A percentile compares a stretch with the other conserved stretches of the same genome.
Conservation (phyloP, 2,113 vertebrate genomes). For the Solea senegalensis region DNA sequence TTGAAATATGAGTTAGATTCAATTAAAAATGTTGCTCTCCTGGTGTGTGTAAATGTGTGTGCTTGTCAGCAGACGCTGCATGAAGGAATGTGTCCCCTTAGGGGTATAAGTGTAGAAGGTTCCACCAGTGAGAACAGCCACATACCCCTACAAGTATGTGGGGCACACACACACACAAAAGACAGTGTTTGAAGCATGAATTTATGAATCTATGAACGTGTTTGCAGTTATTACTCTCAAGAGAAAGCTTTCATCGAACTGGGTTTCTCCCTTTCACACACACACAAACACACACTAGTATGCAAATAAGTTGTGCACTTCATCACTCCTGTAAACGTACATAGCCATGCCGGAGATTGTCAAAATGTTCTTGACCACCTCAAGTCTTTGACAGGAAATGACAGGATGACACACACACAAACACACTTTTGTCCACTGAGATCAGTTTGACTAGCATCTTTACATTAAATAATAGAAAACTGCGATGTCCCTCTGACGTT, state of each 20-base stretch:
- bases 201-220: background rate
- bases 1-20: conserved; percentile 26
- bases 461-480: background rate
- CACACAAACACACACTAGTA: background rate
- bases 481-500: too few relatives aligned
- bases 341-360: conserved; percentile 2
- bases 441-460: background rate
- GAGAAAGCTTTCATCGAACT: conserved; percentile 30
- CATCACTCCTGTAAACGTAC: background rate
- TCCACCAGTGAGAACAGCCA: conserved; percentile 43
- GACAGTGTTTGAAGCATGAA: conserved; percentile 19
- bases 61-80: conserved; percentile 11
- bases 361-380: conserved; percentile 20
- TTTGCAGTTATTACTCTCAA: conserved; percentile 18
- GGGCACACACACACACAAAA: conserved; percentile 45
- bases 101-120: conserved; percentile 50
- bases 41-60: conserved; percentile 30
- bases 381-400: conserved; percentile 14
- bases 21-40: conserved; percentile 34
- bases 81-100: conserved; percentile 56
- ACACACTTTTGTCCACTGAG: background rate
- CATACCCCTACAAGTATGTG: conserved; percentile 37
- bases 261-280: conserved; percentile 15
- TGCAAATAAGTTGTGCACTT: background rate
- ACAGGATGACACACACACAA: background rate